These are phyloP conservation scores for Drosophila melanosoma DNA, from an alignment of 2,888 invertebrate genomes.

Conservation along the genomic window DNA sequence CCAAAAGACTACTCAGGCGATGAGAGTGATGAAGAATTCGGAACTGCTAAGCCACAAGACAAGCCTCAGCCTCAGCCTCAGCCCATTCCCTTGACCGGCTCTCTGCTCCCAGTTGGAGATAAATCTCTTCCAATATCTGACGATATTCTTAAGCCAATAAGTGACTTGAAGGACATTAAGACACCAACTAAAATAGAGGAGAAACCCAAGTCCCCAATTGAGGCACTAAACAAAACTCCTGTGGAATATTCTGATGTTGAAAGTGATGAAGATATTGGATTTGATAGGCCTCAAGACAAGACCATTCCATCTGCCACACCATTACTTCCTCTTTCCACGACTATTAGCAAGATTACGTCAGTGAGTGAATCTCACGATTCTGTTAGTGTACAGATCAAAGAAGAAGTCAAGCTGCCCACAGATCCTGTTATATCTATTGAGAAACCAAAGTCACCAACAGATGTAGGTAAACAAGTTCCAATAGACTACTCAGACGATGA, in stretches of 20 bases:
- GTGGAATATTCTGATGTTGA: conserved; percentile 13
- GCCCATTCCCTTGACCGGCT: neutral
- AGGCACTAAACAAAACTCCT: conserved; percentile 1
- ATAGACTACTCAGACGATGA: conserved; percentile 21
- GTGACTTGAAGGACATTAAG: no score
- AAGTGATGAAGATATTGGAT: conserved; percentile 1
- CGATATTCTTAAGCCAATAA: conserved; percentile 6
- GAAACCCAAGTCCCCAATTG: conserved; percentile 27
- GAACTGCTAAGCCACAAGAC: conserved; percentile 8
- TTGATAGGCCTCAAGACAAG: neutral
- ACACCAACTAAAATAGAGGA: conserved; percentile 18
- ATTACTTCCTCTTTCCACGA: neutral
- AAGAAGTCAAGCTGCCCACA: neutral
- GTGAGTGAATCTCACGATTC: neutral
- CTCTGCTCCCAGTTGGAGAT: conserved; percentile 10
- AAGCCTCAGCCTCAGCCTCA: neutral
- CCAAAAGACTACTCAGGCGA: conserved; percentile 11
- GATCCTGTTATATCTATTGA: conserved; percentile 2
- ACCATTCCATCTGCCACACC: neutral
- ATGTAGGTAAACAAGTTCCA: neutral
- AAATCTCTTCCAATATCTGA: conserved; percentile 3
- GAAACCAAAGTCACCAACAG: conserved; percentile 19
- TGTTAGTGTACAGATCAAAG: neutral
- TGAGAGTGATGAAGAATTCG: conserved; percentile 20
- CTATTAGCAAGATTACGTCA: neutral